These are phyloP conservation scores for Aphelenchoides fujianensis DNA, from an alignment of 1,140 invertebrate species.

Conservation along the genomic window DNA sequence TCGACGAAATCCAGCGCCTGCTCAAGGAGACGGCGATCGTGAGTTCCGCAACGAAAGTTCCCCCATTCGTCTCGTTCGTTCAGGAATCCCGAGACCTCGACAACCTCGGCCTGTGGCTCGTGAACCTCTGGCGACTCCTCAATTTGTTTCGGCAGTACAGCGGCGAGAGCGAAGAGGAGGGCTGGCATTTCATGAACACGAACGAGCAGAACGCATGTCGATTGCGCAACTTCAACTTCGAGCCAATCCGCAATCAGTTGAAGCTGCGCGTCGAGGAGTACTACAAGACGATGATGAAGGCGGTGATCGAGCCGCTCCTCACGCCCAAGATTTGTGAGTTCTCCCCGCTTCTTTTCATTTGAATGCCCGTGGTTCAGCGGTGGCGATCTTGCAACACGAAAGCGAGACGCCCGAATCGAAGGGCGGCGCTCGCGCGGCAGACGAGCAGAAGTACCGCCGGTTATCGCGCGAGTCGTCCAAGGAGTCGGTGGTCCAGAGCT, in stretches of 20 bases:
- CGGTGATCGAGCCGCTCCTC: conserved; percentile 46
- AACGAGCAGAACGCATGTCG: conserved; percentile 44
- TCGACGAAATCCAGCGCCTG: conserved; percentile 44
- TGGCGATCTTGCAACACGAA: conserved; percentile 55
- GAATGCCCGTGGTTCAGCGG: conserved; percentile 29
- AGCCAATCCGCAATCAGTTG: conserved; percentile 55
- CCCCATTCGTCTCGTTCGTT: background rate
- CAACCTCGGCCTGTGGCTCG: conserved; percentile 80
- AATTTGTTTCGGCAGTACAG: conserved; percentile 93
- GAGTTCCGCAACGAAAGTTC: no score
- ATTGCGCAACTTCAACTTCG: conserved; percentile 51
- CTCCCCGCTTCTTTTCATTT: conserved; percentile 23
- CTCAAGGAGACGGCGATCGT: conserved; percentile 45
- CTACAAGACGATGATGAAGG: conserved; percentile 54
- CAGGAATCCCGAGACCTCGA: conserved; percentile 68
- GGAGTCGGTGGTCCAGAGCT: conserved; percentile 21
- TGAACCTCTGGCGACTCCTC: conserved; percentile 79
- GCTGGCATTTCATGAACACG: conserved; percentile 50
- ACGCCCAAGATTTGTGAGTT: conserved; percentile 51
- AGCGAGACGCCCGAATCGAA: conserved; percentile 22
- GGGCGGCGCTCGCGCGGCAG: background rate
- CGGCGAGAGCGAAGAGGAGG: conserved; percentile 71
- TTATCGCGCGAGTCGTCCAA: conserved; percentile 35
- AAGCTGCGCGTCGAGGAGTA: conserved; percentile 50
- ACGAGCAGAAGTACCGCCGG: conserved; percentile 25